These are phyloP conservation scores for Cryptocephalus moraei DNA, from an alignment of 2,888 invertebrate species.

Conservation along the genomic window DNA sequence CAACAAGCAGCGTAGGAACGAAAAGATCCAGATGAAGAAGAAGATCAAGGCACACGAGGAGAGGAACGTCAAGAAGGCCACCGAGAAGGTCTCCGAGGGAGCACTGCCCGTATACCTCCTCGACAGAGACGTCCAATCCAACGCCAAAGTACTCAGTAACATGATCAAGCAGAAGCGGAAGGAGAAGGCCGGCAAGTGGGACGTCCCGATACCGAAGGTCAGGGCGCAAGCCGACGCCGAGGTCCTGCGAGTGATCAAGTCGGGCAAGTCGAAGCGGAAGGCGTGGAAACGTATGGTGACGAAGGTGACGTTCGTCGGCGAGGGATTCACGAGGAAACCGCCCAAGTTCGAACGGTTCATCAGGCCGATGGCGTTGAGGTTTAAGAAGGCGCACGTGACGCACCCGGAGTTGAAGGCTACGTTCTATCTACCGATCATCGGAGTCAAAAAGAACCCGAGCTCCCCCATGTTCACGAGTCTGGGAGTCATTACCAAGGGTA, in stretches of 20 bases:
- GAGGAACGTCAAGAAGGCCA: constrained; percentile 74
- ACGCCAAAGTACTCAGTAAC: constrained; percentile 93
- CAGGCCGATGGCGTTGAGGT: constrained; percentile 91
- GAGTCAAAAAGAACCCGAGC: constrained; percentile 98
- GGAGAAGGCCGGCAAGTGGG: constrained; percentile 99
- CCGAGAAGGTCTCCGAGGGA: constrained; percentile 76
- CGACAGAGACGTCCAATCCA: constrained; percentile 88
- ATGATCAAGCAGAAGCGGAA: constrained; percentile 99
- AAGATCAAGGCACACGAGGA: constrained; percentile 97
- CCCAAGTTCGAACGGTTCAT: constrained; percentile 99
- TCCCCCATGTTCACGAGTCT: constrained; percentile 94
- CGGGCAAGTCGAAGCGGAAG: constrained; percentile 88
- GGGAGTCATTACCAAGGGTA: constrained; percentile 98
- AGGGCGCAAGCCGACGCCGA: constrained; percentile 93
- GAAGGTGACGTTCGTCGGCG: constrained; percentile 95
- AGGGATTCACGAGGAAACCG: constrained; percentile 96
- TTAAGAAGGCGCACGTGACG: constrained; percentile 97
- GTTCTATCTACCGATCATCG: constrained; percentile 93
- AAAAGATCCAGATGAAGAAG: constrained; percentile 99
- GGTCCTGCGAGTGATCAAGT: constrained; percentile 86
- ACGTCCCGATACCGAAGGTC: constrained; percentile 98
- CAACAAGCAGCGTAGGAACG: constrained; percentile 92
- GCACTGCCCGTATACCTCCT: constrained; percentile 94
- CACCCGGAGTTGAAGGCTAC: constrained; percentile 99
- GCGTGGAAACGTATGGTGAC: constrained; percentile 99